Evolutionary conservation across 2,113 vertebrate species (phyloP).

Genomic region (Xiphorhynchus elegans): DNA sequence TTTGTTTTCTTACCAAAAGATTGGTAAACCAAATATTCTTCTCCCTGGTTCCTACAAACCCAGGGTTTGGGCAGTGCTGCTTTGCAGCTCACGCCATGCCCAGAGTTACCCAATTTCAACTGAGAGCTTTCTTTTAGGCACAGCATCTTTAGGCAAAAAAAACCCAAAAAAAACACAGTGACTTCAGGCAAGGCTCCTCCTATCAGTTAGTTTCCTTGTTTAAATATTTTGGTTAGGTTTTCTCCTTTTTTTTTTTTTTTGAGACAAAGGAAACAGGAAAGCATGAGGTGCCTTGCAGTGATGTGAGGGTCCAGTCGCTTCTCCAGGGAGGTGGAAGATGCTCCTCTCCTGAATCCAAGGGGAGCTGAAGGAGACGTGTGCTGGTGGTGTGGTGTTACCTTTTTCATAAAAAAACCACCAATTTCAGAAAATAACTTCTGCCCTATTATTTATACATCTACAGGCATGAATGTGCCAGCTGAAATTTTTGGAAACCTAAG

Average conservation of each 20-base stretch:
- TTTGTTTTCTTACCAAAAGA: conserved; percentile 28
- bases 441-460: background rate
- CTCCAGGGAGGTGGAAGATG: background rate
- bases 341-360: background rate
- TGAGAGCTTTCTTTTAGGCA: conserved; percentile 50
- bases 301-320: background rate
- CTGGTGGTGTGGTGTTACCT: background rate
- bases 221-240: background rate
- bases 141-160: background rate
- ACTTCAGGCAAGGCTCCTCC: background rate
- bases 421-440: background rate
- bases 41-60: background rate
- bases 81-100: background rate
- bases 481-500: conserved; percentile 2
- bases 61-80: background rate
- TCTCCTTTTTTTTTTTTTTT: background rate
- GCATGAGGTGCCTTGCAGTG: background rate
- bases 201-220: background rate
- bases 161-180: background rate
- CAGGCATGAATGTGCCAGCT: background rate
- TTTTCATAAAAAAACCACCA: background rate
- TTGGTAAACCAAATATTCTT: conserved; percentile 19
- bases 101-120: background rate
- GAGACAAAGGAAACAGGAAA: background rate
- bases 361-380: background rate